A percentile compares a stretch with the other conserved stretches of the same genome.
phyloP scores from a whole-genome alignment of 64 coral and sea anemone species.

The Catalaphyllia jardinei region DNA sequence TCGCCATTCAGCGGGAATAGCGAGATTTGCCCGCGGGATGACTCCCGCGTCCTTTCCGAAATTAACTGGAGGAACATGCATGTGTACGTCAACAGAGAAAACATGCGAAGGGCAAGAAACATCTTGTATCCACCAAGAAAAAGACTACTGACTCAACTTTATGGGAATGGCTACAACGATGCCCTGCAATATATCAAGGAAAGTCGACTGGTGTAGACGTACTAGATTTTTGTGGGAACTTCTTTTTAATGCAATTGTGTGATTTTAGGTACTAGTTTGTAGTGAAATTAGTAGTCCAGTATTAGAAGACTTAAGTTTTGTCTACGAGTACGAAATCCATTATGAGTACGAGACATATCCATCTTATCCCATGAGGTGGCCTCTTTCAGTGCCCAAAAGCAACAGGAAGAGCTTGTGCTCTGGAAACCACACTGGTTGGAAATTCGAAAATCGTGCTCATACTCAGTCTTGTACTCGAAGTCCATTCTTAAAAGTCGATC shows the following conservation, averaged over 20 bases:
- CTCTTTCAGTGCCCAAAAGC: too few species aligned
- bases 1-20: constrained; percentile 84
- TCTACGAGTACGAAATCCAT: too few species aligned
- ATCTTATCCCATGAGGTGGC: too few species aligned
- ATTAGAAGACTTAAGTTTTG: too few species aligned
- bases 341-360: too few species aligned
- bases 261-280: background rate
- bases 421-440: too few species aligned
- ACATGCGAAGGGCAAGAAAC: constrained; percentile 49
- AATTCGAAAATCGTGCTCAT: too few species aligned
- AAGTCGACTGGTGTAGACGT: constrained; percentile 20
- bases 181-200: constrained; percentile 68
- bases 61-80: constrained; percentile 74
- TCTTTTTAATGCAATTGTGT: background rate
- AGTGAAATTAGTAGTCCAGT: too few species aligned
- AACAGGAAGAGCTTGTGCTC: too few species aligned
- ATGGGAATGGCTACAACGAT: constrained; percentile 44
- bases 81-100: constrained; percentile 76
- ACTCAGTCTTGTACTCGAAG: too few species aligned
- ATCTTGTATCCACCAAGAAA: constrained; percentile 68
- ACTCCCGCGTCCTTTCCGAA: constrained; percentile 48
- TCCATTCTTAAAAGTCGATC: too few species aligned
- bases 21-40: constrained; percentile 79
- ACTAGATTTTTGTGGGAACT: too few species aligned
- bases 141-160: constrained; percentile 43